Percentiles rank a stretch among this genome's conserved stretches.
phyloP scores from a whole-genome alignment of 1,140 invertebrate species.

The Macrobrachium nipponense region DNA sequence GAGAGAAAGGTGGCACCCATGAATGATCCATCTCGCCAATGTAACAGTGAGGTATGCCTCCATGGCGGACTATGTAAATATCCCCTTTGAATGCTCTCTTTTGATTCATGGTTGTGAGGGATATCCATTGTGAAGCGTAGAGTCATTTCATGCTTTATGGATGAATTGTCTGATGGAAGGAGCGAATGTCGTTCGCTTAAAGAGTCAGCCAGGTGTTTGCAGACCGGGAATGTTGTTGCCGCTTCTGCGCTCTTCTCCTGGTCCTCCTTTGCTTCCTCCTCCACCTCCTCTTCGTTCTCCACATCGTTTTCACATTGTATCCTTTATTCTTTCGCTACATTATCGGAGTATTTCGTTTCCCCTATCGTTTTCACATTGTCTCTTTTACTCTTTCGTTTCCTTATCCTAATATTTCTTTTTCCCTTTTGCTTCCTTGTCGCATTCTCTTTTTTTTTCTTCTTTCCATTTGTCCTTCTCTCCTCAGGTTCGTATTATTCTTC shows the following conservation, averaged over 20 bases:
- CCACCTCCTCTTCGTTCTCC: slow-evolving; percentile 9
- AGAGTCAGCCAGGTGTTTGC: too few relatives aligned
- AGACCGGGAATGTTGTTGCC: not conserved
- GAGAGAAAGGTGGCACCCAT: too few relatives aligned
- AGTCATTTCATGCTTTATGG: too few relatives aligned
- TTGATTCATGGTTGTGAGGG: too few relatives aligned
- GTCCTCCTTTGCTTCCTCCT: not conserved
- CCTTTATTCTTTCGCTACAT: not conserved
- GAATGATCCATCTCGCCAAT: too few relatives aligned
- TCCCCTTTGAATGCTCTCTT: too few relatives aligned
- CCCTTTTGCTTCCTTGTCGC: not conserved
- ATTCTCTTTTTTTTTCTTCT: not conserved
- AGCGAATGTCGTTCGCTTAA: too few relatives aligned
- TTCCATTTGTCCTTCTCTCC: not conserved
- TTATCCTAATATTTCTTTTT: not conserved
- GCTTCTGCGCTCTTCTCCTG: not conserved
- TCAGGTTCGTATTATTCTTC: not conserved
- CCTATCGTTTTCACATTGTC: not conserved
- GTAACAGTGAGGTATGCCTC: too few relatives aligned
- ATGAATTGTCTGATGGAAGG: too few relatives aligned
- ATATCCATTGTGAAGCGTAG: too few relatives aligned
- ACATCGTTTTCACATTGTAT: not conserved
- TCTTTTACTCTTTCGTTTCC: not conserved
- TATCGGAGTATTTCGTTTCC: not conserved
- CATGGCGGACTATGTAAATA: too few relatives aligned